Evolutionary conservation across 2,797 vertebrate genomes (phyloP).

Genomic region (Pipistrellus pipistrellus): DNA sequence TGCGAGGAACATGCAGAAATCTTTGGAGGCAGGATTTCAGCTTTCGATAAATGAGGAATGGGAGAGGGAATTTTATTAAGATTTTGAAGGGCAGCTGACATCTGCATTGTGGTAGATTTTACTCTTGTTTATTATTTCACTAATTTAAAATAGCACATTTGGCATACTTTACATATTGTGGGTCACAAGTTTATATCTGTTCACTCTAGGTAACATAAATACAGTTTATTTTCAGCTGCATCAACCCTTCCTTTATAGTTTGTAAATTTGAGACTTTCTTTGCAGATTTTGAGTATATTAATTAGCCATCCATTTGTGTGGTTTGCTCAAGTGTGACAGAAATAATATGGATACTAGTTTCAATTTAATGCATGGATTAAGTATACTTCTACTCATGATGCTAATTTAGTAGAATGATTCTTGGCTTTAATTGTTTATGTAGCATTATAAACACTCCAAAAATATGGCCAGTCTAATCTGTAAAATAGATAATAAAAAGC

Average conservation of each 20-base stretch:
- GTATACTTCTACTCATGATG: conserved; percentile 46
- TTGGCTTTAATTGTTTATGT: conserved; percentile 64
- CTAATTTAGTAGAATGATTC: conserved; percentile 58
- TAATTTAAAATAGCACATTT: conserved; percentile 41
- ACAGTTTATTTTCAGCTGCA: conserved; percentile 55
- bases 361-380: conserved; percentile 76
- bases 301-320: conserved; percentile 66
- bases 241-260: conserved; percentile 31
- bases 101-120: conserved; percentile 43
- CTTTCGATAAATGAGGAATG: neutral
- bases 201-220: conserved; percentile 67
- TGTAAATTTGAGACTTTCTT: conserved; percentile 69
- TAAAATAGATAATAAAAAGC: conserved; percentile 51
- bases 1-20: neutral
- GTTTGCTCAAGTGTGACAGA: conserved; percentile 57
- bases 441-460: conserved; percentile 47
- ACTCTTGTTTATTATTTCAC: neutral
- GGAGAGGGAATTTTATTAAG: neutral
- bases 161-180: conserved; percentile 39
- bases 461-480: conserved; percentile 39
- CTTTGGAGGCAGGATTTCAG: conserved; percentile 8
- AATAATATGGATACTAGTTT: conserved; percentile 69
- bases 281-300: conserved; percentile 66
- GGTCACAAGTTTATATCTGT: neutral
- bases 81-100: conserved; percentile 19